Evolutionary conservation across 2,113 vertebrate genomes (phyloP), one percentile per base, ranked within the genome.

Genomic region (Spilogale gracilis): DNA sequence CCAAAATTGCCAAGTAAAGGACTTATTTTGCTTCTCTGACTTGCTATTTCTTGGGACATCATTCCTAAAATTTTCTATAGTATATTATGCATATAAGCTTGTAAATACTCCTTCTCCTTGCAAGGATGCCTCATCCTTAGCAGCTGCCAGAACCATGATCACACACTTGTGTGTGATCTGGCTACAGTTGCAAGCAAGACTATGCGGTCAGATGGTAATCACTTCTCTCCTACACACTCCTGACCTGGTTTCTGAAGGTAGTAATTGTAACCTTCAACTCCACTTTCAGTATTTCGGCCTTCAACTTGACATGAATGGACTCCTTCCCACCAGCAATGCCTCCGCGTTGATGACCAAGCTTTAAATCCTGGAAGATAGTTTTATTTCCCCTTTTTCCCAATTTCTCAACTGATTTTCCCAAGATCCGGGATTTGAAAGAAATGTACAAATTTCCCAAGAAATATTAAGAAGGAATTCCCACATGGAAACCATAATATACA

Each of bases 401-500:
- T 94, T 94, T 67, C 52, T 91, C 54, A 85, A 60, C 5, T 25
- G 4, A 78, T 81, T 91, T 91, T 74, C 86, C 95, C 30, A 61
- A 81, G 80, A 80, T 71, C 48, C 45, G 10, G 6, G 4, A 43
- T 83, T 74, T 38, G 1, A 43, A 91, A 81, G 38, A 69, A 54
- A 79, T 52, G 50, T 21, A 38, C 38, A 69, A 79, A 60, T 69
- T 69, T 74, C 20, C n/a, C 12, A 73, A 91, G 14, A 76, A 91
- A 56, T 45, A 4, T 9, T 63, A 27, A 74, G 17, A 87, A 48
- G 17, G 21, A 84, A 81, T 89, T 93, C 60, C 30, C 48, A 78
- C 9, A 8, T 56, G 18, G n/a, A 87, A 88, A 83, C 50, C 20
- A 10, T 87, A 60, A 73, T 45, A 13, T 4, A 27, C 3, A 58